phyloP scores from a whole-genome alignment of 2,797 vertebrate species.

The Psittacula derbiana region DNA sequence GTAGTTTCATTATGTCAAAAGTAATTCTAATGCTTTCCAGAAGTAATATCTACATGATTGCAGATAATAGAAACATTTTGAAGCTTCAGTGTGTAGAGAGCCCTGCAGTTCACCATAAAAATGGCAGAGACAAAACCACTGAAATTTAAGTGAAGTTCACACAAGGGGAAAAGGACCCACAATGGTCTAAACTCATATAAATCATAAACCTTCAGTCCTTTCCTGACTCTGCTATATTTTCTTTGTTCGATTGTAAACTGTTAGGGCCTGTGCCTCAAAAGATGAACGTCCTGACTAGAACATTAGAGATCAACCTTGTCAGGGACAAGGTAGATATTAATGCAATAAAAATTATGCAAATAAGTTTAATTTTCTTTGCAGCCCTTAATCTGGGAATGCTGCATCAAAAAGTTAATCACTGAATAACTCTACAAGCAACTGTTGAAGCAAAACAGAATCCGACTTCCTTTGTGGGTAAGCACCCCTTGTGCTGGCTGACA shows the following conservation, averaged over 20 bases:
- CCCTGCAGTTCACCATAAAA: neutral
- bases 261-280: neutral
- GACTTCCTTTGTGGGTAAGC: neutral
- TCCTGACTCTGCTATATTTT: neutral
- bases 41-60: neutral
- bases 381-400: neutral
- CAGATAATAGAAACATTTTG: neutral
- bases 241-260: neutral
- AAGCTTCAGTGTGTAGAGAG: neutral
- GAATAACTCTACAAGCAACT: neutral
- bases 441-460: neutral
- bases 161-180: neutral
- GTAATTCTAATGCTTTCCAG: neutral
- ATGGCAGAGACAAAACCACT: neutral
- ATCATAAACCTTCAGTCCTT: neutral
- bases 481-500: fast-evolving
- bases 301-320: neutral
- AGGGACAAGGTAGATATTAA: neutral
- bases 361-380: neutral
- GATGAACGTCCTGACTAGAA: neutral
- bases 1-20: neutral
- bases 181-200: neutral
- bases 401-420: neutral
- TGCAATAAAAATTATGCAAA: neutral
- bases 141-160: neutral